A percentile compares a stretch with the other conserved stretches of the same genome.
Evolutionary conservation across 2,797 vertebrate species (phyloP).

Genomic region (Phoxinus dragarum): DNA sequence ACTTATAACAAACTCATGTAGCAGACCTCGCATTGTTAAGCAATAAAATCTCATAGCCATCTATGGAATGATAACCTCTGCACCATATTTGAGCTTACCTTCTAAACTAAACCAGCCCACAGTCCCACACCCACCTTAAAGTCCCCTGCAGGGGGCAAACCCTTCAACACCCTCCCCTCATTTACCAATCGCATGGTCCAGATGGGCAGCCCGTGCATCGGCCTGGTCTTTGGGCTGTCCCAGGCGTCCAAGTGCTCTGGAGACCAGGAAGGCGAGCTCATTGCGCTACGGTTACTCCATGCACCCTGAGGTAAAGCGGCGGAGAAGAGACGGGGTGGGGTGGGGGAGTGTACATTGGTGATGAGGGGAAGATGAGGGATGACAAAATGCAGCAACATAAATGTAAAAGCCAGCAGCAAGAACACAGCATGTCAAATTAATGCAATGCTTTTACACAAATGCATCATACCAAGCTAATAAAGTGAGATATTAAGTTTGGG

Average conservation of each 20-base stretch:
- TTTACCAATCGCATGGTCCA: constrained; percentile 99
- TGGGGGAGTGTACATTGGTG: not conserved
- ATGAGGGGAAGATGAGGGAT: constrained; percentile 42
- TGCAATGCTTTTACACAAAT: constrained; percentile 64
- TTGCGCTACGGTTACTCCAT: constrained; percentile 91
- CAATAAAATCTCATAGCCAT: not conserved
- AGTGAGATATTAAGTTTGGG: constrained; percentile 45
- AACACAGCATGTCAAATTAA: constrained; percentile 63
- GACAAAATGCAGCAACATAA: constrained; percentile 67
- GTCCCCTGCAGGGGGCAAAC: not conserved
- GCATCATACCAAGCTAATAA: constrained; percentile 56
- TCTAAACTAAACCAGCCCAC: not conserved
- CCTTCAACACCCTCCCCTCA: constrained; percentile 57
- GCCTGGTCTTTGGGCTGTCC: constrained; percentile 91
- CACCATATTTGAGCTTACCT: not conserved
- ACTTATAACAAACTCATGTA: not conserved
- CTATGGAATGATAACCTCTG: not conserved
- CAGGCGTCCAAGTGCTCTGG: constrained; percentile 91
- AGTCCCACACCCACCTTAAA: constrained; percentile 14
- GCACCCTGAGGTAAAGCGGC: constrained; percentile 84
- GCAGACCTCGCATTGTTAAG: not conserved
- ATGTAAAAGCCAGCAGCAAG: constrained; percentile 74
- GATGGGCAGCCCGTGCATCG: constrained; percentile 85
- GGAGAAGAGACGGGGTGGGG: not conserved
- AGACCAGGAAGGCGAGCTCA: constrained; percentile 94